A percentile compares a stretch with the other conserved stretches of the same genome.
phyloP scores from a whole-genome alignment of 1,140 invertebrate genomes.

The Drosophila ironensis region DNA sequence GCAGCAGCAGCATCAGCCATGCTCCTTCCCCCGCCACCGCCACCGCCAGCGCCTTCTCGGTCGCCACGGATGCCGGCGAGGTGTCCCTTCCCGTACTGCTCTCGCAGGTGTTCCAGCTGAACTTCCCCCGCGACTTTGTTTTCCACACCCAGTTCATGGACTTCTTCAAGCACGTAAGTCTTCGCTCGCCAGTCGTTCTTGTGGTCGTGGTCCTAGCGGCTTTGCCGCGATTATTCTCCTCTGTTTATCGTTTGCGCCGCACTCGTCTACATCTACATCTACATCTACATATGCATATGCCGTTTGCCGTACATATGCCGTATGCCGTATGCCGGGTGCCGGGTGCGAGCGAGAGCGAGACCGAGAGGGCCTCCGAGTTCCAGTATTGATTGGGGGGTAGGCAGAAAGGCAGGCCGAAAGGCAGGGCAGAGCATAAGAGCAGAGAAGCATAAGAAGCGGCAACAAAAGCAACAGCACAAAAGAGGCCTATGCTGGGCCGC shows the following conservation, averaged over 20 bases:
- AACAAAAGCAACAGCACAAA: conserved; percentile 20
- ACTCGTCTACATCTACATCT: no score
- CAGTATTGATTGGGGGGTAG: conserved; percentile 36
- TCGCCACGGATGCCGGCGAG: conserved; percentile 1
- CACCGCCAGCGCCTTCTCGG: no score
- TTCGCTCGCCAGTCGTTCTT: no score
- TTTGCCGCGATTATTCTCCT: conserved; percentile 27
- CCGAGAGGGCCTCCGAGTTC: conserved; percentile 3
- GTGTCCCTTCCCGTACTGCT: conserved; percentile 18
- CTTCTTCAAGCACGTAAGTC: conserved; percentile 72
- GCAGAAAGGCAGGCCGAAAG: no score
- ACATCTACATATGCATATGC: no score
- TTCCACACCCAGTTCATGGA: conserved; percentile 55
- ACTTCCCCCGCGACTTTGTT: conserved; percentile 37
- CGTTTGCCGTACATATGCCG: no score
- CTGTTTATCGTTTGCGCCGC: neutral
- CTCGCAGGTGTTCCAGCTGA: conserved; percentile 51
- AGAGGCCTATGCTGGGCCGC: conserved; percentile 34
- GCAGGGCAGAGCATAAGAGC: conserved; percentile 1
- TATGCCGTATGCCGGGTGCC: no score
- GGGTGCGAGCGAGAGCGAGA: conserved; percentile 7
- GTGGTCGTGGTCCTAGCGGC: no score
- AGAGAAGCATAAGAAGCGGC: conserved; percentile 33
- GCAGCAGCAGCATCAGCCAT: no score
- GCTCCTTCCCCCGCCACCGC: no score